phyloP scores from a whole-genome alignment of 2,113 vertebrate species.

The Chunga burmeisteri region DNA sequence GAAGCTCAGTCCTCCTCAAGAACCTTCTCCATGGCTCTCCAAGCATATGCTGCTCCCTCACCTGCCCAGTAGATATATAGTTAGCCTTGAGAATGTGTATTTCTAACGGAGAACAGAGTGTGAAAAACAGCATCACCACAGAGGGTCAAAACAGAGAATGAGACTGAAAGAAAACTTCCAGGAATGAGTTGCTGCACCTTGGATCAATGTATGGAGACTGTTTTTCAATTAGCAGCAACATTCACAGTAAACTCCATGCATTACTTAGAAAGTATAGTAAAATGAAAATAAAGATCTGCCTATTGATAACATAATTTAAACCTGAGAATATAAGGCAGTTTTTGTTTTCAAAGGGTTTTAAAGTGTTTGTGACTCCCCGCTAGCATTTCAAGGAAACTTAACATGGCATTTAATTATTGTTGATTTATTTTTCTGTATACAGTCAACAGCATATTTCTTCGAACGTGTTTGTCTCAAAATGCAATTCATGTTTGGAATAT shows the following conservation, averaged over 20 bases:
- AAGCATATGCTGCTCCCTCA: neutral
- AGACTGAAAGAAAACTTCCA: neutral
- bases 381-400: conserved; percentile 53
- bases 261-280: neutral
- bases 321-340: neutral
- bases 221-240: neutral
- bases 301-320: neutral
- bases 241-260: neutral
- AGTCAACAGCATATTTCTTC: conserved; percentile 51
- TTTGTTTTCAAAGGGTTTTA: conserved; percentile 26
- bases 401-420: conserved; percentile 48
- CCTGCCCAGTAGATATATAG: neutral
- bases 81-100: neutral
- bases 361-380: neutral
- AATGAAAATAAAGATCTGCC: neutral
- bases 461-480: neutral
- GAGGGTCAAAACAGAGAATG: neutral
- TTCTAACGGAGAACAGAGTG: neutral
- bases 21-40: rapidly evolving
- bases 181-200: neutral
- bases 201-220: neutral
- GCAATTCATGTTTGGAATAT: neutral
- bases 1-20: neutral
- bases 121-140: neutral
- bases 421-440: conserved; percentile 56